These are phyloP conservation scores for Hyperopisus bebe DNA, from an alignment of 2,113 vertebrate species.

Conservation along the genomic window DNA sequence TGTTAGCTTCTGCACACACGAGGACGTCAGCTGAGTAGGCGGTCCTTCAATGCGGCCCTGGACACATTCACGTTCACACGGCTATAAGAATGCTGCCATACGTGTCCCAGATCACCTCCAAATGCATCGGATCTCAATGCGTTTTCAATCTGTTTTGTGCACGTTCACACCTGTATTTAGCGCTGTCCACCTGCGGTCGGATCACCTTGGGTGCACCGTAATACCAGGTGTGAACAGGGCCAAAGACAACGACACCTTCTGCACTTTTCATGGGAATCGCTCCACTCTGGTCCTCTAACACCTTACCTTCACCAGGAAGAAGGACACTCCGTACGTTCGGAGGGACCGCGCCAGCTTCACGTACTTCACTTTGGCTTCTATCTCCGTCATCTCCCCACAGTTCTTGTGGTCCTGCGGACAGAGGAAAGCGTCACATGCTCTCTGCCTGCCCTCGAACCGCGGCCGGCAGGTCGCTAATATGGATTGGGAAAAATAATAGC, in stretches of 20 bases:
- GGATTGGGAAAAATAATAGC: neutral
- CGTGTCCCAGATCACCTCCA: too few species aligned
- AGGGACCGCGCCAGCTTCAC: constrained; percentile 92
- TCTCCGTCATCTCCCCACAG: constrained; percentile 93
- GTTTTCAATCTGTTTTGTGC: too few species aligned
- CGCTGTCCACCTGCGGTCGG: too few species aligned
- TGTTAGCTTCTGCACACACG: too few species aligned
- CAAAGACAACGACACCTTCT: neutral
- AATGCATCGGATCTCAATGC: too few species aligned
- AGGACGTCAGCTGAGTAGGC: too few species aligned
- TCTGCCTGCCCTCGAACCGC: neutral
- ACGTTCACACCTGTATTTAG: too few species aligned
- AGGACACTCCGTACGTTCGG: constrained; percentile 90
- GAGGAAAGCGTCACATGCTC: constrained; percentile 23
- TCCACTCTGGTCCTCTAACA: neutral
- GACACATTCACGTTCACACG: too few species aligned
- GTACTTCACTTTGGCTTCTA: constrained; percentile 97
- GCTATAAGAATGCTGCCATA: too few species aligned
- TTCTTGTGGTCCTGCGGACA: constrained; percentile 82
- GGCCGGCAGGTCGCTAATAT: neutral
- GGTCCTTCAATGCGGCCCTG: too few species aligned
- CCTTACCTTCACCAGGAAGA: constrained; percentile 93
- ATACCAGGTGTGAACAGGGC: too few species aligned
- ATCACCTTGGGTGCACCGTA: too few species aligned
- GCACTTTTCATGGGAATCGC: neutral